These are phyloP conservation scores for Cheilinus undulatus DNA, from an alignment of 2,113 vertebrate genomes.

Conservation along the genomic window DNA sequence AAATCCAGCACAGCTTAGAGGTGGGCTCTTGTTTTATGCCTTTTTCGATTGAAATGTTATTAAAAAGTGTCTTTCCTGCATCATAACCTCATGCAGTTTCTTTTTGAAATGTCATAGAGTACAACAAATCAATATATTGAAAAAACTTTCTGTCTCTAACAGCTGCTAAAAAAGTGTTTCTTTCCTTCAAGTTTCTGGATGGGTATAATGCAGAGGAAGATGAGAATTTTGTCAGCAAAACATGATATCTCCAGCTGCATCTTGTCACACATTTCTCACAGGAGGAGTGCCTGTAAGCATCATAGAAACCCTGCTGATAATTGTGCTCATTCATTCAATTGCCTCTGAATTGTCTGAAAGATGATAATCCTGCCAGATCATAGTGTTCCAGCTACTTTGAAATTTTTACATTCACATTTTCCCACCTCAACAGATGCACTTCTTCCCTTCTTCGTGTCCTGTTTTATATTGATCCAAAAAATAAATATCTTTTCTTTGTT, in stretches of 20 bases:
- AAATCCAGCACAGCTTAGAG: not conserved
- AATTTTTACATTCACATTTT: conserved; percentile 6
- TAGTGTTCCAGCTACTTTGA: conserved; percentile 5
- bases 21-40: not conserved
- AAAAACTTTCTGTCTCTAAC: conserved; percentile 1
- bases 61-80: not conserved
- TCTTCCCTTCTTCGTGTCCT: conserved; percentile 1
- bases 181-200: not conserved
- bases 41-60: not conserved
- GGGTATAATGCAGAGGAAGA: conserved; percentile 2
- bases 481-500: conserved; percentile 43
- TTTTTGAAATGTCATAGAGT: conserved; percentile 12
- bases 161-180: not conserved
- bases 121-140: conserved; percentile 4
- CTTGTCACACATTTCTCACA: conserved; percentile 24
- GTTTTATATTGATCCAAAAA: conserved; percentile 41
- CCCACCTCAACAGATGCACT: not conserved
- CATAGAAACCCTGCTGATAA: conserved; percentile 38
- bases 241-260: conserved; percentile 36
- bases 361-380: conserved; percentile 35
- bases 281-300: conserved; percentile 29
- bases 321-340: conserved; percentile 48
- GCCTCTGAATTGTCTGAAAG: conserved; percentile 38
- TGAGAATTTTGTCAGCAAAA: conserved; percentile 13
- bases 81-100: not conserved